Percentiles rank a stretch among this genome's conserved stretches.
Conservation (phyloP, 2,797 vertebrate genomes). For the Pelodytes ibericus region DNA sequence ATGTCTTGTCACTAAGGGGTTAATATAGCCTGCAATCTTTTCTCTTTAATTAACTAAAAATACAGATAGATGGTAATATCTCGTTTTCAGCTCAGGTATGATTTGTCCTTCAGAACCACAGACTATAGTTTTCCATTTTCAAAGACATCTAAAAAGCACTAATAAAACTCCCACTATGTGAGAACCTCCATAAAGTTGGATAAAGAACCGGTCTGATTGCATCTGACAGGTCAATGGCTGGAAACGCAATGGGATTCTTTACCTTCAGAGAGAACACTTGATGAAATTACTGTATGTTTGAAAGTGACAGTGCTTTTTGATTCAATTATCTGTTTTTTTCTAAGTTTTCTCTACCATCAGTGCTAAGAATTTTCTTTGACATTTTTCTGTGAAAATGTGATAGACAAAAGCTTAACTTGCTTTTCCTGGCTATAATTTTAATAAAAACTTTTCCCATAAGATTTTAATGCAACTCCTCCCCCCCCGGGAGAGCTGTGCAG, state of each 20-base stretch:
- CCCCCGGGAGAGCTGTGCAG: no score
- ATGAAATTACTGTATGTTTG: constrained; percentile 54
- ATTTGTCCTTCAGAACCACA: no score
- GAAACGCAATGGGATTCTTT: constrained; percentile 38
- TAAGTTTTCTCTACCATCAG: constrained; percentile 43
- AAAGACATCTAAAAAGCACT: constrained; percentile 40
- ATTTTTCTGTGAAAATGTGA: constrained; percentile 36
- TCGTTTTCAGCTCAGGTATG: no score
- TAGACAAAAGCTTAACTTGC: constrained; percentile 13
- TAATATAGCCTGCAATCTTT: no score
- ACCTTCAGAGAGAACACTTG: constrained; percentile 50
- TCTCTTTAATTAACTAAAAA: no score
- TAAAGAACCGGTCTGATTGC: constrained; percentile 47
- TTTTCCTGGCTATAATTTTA: background rate
- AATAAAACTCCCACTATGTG: constrained; percentile 22
- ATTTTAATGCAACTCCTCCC: no score
- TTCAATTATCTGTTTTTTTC: constrained; percentile 41
- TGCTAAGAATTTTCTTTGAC: constrained; percentile 34
- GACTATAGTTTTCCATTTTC: constrained; percentile 1
- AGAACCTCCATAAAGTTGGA: constrained; percentile 43
- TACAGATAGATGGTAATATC: no score
- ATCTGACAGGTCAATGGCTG: constrained; percentile 52
- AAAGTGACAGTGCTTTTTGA: constrained; percentile 55
- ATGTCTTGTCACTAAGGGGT: no score
- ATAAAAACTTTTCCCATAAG: background rate